phyloP scores from a whole-genome alignment of 2,888 invertebrate genomes.

The Caenorhabditis angaria region DNA sequence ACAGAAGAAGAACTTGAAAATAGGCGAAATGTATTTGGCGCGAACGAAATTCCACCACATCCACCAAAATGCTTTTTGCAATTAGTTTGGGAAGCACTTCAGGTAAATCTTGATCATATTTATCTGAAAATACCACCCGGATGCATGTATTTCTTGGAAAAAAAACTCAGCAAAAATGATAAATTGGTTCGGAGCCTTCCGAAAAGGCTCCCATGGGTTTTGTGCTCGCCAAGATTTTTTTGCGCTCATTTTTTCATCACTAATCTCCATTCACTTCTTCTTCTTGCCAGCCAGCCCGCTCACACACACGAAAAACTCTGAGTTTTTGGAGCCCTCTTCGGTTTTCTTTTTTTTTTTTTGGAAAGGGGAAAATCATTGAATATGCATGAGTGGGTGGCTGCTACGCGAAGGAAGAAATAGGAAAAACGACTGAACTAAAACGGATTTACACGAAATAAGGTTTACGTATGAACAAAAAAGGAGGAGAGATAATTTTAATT shows the following conservation, averaged over 20 bases:
- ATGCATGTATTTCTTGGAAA: background rate
- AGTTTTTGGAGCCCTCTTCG: slow-evolving; percentile 1
- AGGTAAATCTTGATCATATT: slow-evolving; percentile 52
- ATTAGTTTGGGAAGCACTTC: slow-evolving; percentile 70
- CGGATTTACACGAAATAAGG: too few relatives aligned
- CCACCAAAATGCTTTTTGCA: slow-evolving; percentile 68
- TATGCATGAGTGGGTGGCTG: slow-evolving; percentile 37
- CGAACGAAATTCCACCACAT: slow-evolving; percentile 70
- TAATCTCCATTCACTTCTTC: background rate
- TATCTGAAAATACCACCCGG: background rate
- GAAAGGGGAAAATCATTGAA: slow-evolving; percentile 31
- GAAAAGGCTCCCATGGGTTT: background rate
- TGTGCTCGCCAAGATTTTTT: background rate
- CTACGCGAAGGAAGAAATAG: background rate
- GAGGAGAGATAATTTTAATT: background rate
- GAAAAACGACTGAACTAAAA: background rate
- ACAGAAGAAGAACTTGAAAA: slow-evolving; percentile 50
- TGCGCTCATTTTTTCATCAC: background rate
- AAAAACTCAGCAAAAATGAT: background rate
- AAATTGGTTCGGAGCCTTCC: background rate
- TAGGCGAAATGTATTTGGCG: slow-evolving; percentile 64
- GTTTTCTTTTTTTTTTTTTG: background rate
- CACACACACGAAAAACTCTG: background rate
- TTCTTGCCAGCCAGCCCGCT: background rate
- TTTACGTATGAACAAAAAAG: background rate